Evolutionary conservation across 1,140 invertebrate genomes (phyloP).

Genomic region (Lasaia peninsularis): DNA sequence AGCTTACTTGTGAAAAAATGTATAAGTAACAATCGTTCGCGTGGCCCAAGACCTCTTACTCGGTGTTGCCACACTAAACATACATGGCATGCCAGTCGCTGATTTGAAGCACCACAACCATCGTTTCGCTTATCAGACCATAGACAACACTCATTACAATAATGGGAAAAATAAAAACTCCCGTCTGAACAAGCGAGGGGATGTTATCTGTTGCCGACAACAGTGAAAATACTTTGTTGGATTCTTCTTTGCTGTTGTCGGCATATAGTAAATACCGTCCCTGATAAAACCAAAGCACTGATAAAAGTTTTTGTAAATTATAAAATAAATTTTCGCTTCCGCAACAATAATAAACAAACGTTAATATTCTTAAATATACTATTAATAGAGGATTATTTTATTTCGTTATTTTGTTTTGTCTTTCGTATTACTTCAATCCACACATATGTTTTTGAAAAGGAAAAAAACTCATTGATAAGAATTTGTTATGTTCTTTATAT

Average conservation of each 20-base stretch:
- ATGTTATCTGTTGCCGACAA: slow-evolving; percentile 45
- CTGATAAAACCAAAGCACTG: slow-evolving; percentile 68
- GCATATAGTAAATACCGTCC: slow-evolving; percentile 45
- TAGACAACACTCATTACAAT: slow-evolving; percentile 13
- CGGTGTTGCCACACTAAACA: slow-evolving; percentile 64
- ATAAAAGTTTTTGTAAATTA: slow-evolving; percentile 36
- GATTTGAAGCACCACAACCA: slow-evolving; percentile 71
- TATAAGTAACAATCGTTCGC: slow-evolving; percentile 60
- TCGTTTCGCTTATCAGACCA: slow-evolving; percentile 65
- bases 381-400: slow-evolving; percentile 6
- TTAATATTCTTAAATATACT: not conserved
- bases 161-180: slow-evolving; percentile 18
- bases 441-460: too few relatives aligned
- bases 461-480: too few relatives aligned
- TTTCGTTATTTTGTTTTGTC: too few relatives aligned
- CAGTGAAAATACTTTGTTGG: slow-evolving; percentile 41
- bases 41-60: slow-evolving; percentile 53
- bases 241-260: slow-evolving; percentile 44
- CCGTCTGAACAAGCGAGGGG: slow-evolving; percentile 56
- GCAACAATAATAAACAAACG: slow-evolving; percentile 30
- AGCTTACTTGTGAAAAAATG: not conserved
- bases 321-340: slow-evolving; percentile 40
- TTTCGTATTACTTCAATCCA: too few relatives aligned
- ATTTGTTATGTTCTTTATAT: too few relatives aligned
- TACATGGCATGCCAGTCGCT: slow-evolving; percentile 69